These are phyloP conservation scores for Agrypnus murinus DNA, from an alignment of 2,888 invertebrate species.

Conservation along the genomic window DNA sequence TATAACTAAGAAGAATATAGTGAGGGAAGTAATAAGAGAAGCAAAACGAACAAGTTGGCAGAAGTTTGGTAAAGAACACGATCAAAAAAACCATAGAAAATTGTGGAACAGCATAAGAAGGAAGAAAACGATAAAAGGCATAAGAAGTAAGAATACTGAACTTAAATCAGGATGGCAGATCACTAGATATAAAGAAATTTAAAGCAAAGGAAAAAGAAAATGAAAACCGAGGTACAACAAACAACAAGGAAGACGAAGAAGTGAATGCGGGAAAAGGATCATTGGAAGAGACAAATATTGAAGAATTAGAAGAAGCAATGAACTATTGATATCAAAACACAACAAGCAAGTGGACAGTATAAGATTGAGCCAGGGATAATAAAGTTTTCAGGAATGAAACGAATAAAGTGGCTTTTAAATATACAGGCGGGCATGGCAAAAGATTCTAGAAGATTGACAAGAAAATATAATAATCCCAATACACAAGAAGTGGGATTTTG, in stretches of 20 bases:
- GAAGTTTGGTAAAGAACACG: no score
- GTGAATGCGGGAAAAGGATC: no score
- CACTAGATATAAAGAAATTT: no score
- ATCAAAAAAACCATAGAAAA: no score
- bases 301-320: slow-evolving; percentile 6
- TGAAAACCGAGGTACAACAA: slow-evolving; percentile 2
- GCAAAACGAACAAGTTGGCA: no score
- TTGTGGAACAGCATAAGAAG: no score
- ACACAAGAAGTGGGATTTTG: background rate
- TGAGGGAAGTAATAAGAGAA: no score
- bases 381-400: background rate
- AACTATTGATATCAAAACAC: slow-evolving; percentile 1
- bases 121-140: no score
- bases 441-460: background rate
- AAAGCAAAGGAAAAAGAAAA: no score
- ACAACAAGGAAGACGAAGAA: background rate
- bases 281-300: slow-evolving; percentile 4
- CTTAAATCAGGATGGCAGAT: no score
- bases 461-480: slow-evolving; percentile 11
- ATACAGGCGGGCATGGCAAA: background rate
- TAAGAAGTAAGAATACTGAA: no score
- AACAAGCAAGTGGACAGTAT: slow-evolving; percentile 2
- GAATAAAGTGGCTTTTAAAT: slow-evolving; percentile 10
- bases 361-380: background rate
- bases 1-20: no score